phyloP scores from a whole-genome alignment of 1,140 invertebrate genomes.

The Achatina immaculata region DNA sequence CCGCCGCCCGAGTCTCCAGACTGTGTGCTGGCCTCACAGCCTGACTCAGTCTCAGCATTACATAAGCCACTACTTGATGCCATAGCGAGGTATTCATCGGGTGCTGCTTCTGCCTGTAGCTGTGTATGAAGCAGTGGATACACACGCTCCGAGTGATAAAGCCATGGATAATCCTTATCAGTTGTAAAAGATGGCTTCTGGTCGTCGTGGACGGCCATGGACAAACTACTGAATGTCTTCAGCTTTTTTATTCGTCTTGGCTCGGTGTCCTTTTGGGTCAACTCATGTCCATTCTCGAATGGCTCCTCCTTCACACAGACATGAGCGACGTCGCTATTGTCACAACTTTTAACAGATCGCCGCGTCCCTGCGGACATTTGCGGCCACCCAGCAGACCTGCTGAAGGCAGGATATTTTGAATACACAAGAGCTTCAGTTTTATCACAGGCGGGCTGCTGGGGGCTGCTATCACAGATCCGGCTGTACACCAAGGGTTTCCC shows the following conservation, averaged over 20 bases:
- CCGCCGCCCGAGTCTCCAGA: neutral
- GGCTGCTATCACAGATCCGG: neutral
- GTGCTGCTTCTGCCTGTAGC: neutral
- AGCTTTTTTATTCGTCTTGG: no score
- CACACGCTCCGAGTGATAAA: neutral
- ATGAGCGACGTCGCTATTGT: neutral
- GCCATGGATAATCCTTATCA: neutral
- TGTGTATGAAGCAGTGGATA: neutral
- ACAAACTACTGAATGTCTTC: no score
- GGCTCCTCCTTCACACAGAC: neutral
- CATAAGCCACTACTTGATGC: neutral
- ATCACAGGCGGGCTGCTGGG: neutral
- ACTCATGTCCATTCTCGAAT: no score
- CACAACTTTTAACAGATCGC: neutral
- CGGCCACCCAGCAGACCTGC: neutral
- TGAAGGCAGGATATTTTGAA: neutral
- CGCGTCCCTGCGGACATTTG: neutral
- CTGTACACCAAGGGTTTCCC: no score
- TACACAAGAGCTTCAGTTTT: neutral
- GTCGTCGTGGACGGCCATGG: no score
- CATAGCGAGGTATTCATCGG: neutral
- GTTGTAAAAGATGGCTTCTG: no score
- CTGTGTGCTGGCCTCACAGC: neutral
- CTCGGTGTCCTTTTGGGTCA: no score
- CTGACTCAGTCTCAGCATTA: slow-evolving; percentile 4